Evolutionary conservation across 2,113 vertebrate genomes (phyloP), one percentile per base, ranked within the genome.

Genomic region (Sinocyclocheilus maitianheensis): DNA sequence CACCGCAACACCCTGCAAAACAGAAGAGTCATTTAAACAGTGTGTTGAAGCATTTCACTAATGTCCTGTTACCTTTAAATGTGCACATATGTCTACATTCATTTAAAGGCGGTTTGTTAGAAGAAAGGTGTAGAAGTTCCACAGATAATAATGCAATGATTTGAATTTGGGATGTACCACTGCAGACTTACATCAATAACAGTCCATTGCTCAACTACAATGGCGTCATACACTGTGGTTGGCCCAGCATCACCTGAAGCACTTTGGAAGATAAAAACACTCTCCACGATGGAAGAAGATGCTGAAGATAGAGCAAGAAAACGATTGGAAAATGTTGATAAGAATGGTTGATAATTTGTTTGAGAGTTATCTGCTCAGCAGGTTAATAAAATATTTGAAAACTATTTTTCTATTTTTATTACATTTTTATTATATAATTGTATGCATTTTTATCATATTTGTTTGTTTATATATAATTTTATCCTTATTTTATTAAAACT

Each of bases 171-270:
- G 46, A 51, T 51, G 75, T 26, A 83, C 3, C 43, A 37, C 5
- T 22, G 30, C 3, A 58, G 81, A 90, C 97, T 89, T 94, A 99
- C 98, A 90, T 98, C 95, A 72, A 99, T 94, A 58, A 97, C 91
- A 9, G 97, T 99, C 97, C 97, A 99, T 91, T 99, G 98, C 89
- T 99, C 98, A 4, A 99, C 97, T 88, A 99, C 98, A 89, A 99
- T 99, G 85, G 97, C 98, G 74, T 99, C 98, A n/a, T 97, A 98
- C 87, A 95, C 94, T 7, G 82, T 1, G 91, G 90, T 90, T 90
- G 93, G 55, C 69, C 48, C 93, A 65, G 84, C 90, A 84, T 97
- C 96, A 89, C 96, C 96, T n/a, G 95, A 92, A 65, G 97, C 93
- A 86, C 91, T 93, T 94, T 98, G 97, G 89, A 99, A 98, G 90